These are phyloP conservation scores for Nezara viridula DNA, from an alignment of 2,888 invertebrate species.

Conservation along the genomic window DNA sequence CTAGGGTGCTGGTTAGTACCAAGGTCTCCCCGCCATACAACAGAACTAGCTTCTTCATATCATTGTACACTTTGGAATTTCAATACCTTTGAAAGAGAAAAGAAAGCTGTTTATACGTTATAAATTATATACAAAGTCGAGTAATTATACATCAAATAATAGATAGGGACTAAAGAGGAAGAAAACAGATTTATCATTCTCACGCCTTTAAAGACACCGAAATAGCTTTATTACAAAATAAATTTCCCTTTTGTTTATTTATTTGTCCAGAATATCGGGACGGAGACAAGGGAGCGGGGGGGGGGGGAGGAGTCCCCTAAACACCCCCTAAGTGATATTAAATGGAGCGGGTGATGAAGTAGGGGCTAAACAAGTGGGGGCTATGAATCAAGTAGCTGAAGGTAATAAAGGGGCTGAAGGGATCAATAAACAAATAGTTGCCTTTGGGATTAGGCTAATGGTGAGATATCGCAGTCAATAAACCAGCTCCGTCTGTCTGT, in stretches of 20 bases:
- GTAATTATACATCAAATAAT: neutral
- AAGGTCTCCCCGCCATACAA: too few species aligned
- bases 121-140: too few species aligned
- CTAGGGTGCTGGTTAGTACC: too few species aligned
- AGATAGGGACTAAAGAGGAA: neutral
- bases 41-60: too few species aligned
- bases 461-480: constrained; percentile 44
- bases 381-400: constrained; percentile 22
- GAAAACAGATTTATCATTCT: neutral
- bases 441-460: constrained; percentile 42
- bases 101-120: too few species aligned
- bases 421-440: constrained; percentile 38
- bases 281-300: too few species aligned
- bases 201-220: neutral
- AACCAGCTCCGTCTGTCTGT: constrained; percentile 16
- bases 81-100: too few species aligned
- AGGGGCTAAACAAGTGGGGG: constrained; percentile 35
- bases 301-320: neutral
- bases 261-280: neutral
- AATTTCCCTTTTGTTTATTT: constrained; percentile 14
- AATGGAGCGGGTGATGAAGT: constrained; percentile 28
- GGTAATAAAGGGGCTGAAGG: constrained; percentile 30
- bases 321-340: constrained; percentile 37
- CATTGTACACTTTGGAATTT: too few species aligned
- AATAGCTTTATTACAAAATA: neutral